A percentile compares a stretch with the other conserved stretches of the same genome.
Evolutionary conservation across 2,797 vertebrate species (phyloP).

Genomic region (Eulemur rubriventer): DNA sequence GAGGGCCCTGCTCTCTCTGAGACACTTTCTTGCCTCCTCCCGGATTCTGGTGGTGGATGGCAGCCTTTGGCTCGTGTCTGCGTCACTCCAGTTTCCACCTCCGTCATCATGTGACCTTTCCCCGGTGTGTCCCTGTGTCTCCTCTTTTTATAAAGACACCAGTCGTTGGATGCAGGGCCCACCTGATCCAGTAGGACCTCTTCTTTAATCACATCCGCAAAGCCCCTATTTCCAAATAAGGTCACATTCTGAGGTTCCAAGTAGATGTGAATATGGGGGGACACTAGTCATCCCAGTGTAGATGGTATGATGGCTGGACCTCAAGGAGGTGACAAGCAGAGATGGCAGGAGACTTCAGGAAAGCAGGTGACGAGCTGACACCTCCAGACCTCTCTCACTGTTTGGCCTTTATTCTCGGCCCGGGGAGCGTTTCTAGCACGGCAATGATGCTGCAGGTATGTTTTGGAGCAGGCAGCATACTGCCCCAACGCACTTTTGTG

Average conservation of each 20-base stretch:
- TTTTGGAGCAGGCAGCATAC: not conserved
- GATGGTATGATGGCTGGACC: not conserved
- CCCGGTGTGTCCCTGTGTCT: not conserved
- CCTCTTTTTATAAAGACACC: not conserved
- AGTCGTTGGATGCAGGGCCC: not conserved
- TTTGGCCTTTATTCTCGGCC: not conserved
- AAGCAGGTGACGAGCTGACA: not conserved
- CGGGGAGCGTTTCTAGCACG: not conserved
- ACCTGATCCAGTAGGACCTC: not conserved
- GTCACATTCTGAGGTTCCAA: not conserved
- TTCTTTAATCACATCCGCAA: not conserved
- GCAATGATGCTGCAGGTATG: accelerated
- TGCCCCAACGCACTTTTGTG: accelerated
- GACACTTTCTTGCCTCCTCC: no score
- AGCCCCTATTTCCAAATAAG: not conserved
- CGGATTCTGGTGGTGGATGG: accelerated
- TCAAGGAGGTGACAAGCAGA: not conserved
- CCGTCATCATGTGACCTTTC: accelerated
- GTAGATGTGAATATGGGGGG: accelerated
- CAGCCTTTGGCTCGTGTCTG: not conserved
- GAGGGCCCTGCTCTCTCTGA: no score
- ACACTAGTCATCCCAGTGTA: no score
- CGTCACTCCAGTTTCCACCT: not conserved
- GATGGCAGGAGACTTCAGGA: no score
- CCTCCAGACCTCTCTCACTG: not conserved